Percentiles rank a stretch among this genome's conserved stretches.
Evolutionary conservation across 2,888 invertebrate genomes (phyloP).

Genomic region (Drosophila affinis): DNA sequence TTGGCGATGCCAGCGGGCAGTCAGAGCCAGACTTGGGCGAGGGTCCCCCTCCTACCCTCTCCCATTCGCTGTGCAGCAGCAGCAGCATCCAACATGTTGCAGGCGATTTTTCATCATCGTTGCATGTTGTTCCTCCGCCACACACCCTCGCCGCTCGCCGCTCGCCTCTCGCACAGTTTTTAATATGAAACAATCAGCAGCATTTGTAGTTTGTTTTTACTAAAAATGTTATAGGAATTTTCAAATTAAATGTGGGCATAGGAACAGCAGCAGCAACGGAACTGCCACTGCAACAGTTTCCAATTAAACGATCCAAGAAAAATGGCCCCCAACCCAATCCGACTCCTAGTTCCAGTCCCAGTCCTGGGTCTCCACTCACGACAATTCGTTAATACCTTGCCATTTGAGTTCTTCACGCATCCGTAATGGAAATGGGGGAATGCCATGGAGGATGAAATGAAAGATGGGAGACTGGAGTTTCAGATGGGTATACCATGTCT

Average conservation of each 20-base stretch:
- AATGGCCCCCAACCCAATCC: constrained; percentile 53
- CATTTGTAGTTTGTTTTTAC: constrained; percentile 77
- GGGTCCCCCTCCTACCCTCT: constrained; percentile 1
- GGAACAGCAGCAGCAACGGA: constrained; percentile 41
- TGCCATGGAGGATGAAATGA: constrained; percentile 10
- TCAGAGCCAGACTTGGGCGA: constrained; percentile 34
- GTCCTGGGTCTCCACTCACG: constrained; percentile 58
- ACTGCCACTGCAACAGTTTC: constrained; percentile 77
- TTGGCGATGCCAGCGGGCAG: constrained; percentile 74
- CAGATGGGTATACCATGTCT: constrained; percentile 15
- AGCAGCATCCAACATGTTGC: constrained; percentile 81
- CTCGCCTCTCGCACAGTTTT: constrained; percentile 43
- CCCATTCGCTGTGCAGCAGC: constrained; percentile 15
- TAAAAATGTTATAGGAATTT: constrained; percentile 58
- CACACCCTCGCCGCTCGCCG: constrained; percentile 33
- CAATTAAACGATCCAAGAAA: constrained; percentile 82
- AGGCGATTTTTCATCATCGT: constrained; percentile 82
- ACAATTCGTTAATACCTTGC: constrained; percentile 80
- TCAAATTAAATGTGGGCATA: constrained; percentile 69
- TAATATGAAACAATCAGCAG: constrained; percentile 77
- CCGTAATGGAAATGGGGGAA: constrained; percentile 47
- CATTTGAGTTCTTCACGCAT: constrained; percentile 81
- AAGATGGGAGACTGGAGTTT: neutral
- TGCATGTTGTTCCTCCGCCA: constrained; percentile 67
- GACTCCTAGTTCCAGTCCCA: constrained; percentile 48